Evolutionary conservation across 2,888 invertebrate species (phyloP).

Genomic region (Apamea epomidion): DNA sequence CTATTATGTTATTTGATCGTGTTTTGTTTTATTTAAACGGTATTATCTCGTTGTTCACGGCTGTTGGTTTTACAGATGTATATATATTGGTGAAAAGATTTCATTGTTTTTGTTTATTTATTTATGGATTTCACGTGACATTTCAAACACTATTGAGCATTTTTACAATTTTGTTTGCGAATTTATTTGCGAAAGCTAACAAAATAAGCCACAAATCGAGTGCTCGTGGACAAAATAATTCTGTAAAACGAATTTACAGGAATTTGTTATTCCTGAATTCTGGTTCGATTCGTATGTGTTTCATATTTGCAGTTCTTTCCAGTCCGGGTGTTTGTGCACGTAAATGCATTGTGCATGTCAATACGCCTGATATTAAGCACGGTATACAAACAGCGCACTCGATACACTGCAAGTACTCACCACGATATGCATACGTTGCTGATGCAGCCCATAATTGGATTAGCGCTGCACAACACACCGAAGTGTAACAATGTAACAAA

Average conservation of each 20-base stretch:
- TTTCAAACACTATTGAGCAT: neutral
- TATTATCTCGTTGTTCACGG: constrained; percentile 9
- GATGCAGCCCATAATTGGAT: constrained; percentile 29
- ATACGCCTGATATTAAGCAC: neutral
- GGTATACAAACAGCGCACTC: neutral
- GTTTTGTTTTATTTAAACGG: constrained; percentile 21
- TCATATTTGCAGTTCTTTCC: neutral
- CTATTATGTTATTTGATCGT: constrained; percentile 24
- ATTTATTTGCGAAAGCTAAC: neutral
- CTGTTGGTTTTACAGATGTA: neutral
- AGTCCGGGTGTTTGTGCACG: neutral
- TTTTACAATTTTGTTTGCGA: neutral
- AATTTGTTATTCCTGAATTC: neutral
- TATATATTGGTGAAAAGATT: neutral
- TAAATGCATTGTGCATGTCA: neutral
- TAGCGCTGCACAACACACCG: constrained; percentile 11
- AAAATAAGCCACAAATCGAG: neutral
- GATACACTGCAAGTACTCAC: neutral
- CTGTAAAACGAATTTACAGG: neutral
- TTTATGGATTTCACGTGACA: neutral
- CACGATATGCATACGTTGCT: constrained; percentile 17
- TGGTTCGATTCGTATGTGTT: neutral
- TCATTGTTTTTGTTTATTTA: neutral
- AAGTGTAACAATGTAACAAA: constrained; percentile 1
- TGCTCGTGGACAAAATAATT: neutral